phyloP scores from a whole-genome alignment of 2,797 vertebrate genomes.

The Hydrolagus colliei region DNA sequence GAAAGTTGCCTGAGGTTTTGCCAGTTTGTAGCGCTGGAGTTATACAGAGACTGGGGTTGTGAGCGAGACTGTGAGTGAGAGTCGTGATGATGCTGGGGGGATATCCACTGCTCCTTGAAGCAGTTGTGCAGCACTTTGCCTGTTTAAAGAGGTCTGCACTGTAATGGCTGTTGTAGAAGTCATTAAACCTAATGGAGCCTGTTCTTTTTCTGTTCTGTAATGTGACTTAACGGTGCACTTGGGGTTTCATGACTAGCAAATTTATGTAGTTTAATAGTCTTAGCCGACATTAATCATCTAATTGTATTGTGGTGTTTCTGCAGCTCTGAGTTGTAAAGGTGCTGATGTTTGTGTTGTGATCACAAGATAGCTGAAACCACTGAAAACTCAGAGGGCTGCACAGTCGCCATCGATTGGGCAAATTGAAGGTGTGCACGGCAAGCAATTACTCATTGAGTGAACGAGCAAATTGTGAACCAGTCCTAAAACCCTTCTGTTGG shows the following conservation, averaged over 20 bases:
- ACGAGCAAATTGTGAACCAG: not conserved
- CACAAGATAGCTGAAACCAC: not conserved
- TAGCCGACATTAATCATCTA: slow-evolving; percentile 30
- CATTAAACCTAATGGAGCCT: slow-evolving; percentile 32
- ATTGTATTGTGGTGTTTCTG: slow-evolving; percentile 24
- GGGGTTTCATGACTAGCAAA: slow-evolving; percentile 28
- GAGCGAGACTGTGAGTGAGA: no score
- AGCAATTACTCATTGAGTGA: not conserved
- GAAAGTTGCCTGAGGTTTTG: no score
- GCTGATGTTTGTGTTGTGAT: slow-evolving; percentile 25
- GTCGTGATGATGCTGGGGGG: no score
- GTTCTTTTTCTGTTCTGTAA: slow-evolving; percentile 28
- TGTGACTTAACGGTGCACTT: slow-evolving; percentile 25
- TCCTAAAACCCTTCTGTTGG: no score
- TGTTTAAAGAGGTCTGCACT: slow-evolving; percentile 12
- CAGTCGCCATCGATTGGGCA: not conserved
- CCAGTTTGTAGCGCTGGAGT: no score
- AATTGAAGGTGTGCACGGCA: no score
- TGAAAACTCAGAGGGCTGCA: not conserved
- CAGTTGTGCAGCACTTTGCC: slow-evolving; percentile 1
- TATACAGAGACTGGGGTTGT: no score
- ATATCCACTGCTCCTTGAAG: not conserved
- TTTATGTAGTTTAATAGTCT: slow-evolving; percentile 33
- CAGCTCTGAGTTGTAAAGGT: not conserved
- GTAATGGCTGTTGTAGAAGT: slow-evolving; percentile 29